These are phyloP conservation scores for Otolemur garnettii DNA, from an alignment of 2,113 vertebrate genomes.

Conservation along the genomic window DNA sequence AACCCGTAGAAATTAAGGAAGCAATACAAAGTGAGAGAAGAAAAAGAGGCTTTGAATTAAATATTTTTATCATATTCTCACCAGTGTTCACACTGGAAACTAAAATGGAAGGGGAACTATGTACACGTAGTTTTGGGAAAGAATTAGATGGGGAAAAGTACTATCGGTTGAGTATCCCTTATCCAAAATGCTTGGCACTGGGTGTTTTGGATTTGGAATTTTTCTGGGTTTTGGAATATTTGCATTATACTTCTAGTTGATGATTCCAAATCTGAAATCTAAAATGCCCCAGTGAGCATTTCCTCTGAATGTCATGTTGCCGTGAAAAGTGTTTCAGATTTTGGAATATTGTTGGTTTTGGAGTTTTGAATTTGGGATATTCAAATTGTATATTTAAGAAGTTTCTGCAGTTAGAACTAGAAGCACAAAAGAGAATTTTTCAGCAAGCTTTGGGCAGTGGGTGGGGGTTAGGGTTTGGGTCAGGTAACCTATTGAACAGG, in stretches of 20 bases:
- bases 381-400: neutral
- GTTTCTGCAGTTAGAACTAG: neutral
- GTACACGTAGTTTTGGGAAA: neutral
- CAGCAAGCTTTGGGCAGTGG: neutral
- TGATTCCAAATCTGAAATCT: neutral
- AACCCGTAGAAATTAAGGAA: slow-evolving; percentile 6
- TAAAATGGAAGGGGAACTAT: slow-evolving; percentile 20
- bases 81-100: slow-evolving; percentile 28
- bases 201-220: neutral
- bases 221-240: neutral
- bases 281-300: neutral
- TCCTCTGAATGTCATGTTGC: neutral
- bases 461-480: neutral
- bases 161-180: neutral
- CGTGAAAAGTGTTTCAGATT: too few relatives aligned
- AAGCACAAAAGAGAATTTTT: neutral
- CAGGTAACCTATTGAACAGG: neutral
- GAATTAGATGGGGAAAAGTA: neutral
- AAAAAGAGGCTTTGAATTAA: slow-evolving; percentile 52
- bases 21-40: neutral
- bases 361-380: neutral
- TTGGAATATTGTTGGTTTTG: neutral
- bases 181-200: neutral
- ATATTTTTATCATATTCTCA: slow-evolving; percentile 2
- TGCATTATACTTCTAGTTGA: neutral